Evolutionary conservation across 1,140 invertebrate genomes (phyloP), one percentile per base, ranked within the genome.

Genomic region (Drosophila orosa): DNA sequence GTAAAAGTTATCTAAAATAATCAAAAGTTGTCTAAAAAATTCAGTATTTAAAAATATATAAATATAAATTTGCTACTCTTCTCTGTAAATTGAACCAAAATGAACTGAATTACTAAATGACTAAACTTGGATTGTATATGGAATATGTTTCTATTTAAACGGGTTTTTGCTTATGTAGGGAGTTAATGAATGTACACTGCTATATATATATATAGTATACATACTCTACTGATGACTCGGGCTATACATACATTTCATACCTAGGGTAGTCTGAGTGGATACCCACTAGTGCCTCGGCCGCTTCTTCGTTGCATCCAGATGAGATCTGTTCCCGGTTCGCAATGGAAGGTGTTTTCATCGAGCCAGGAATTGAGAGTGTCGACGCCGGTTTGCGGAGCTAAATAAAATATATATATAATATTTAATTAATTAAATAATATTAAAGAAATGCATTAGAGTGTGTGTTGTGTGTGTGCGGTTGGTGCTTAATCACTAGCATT

Each of bases 381-480:
- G 98, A 98, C 92, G 96, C 96, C 93, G 98, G 97, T 95, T 98
- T 98, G 94, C 98, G 97, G 92, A 99, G 95, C 97, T 98, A 95
- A 19, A 22, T 10, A 17, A 8, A n/a, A 35, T 39, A 22, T 22
- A 25, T 13, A 45, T n/a, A 47, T 25, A 22, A 6, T 1, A 47
- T 24, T 12, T 6, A 25, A 12, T 52, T 2, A 15, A 37, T 57
- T 42, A 10, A 39, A 48, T 27, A 29, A 22, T 47, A 24, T 13
- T n/a, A 54, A 25, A 5, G 1, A 22, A 22, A 12, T 37, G 7
- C n/a, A 40, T 15, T 9, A 10, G 24, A 13, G 10, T 31, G 25
- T 22, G 40, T 59, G 27, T 45, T 31, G 12, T 29, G 33, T 29
- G 33, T 31, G 1, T 47, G 63, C 40, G 15, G 8, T 5, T 22